These are phyloP conservation scores for Tetragonula carbonaria DNA, from an alignment of 2,888 invertebrate genomes.

Conservation along the genomic window DNA sequence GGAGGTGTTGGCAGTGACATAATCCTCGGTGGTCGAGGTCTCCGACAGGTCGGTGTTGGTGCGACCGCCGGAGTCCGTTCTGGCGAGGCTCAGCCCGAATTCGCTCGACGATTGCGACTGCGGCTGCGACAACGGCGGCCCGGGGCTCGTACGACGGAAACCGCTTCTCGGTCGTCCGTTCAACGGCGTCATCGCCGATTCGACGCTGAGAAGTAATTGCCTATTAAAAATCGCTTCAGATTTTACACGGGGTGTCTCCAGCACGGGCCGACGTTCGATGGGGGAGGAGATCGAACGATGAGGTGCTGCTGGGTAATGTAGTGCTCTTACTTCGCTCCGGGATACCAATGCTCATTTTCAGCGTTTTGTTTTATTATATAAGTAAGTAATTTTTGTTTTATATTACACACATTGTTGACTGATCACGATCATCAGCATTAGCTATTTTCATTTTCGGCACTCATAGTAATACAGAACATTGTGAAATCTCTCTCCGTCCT, in stretches of 20 bases:
- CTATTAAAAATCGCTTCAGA: conserved; percentile 50
- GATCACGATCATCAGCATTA: too few relatives aligned
- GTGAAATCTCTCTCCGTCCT: too few relatives aligned
- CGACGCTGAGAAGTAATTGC: conserved; percentile 82
- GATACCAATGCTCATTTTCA: neutral
- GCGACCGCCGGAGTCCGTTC: conserved; percentile 90
- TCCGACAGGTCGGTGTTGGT: conserved; percentile 93
- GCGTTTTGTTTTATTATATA: neutral
- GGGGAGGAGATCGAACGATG: conserved; percentile 15
- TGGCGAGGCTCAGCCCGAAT: conserved; percentile 86
- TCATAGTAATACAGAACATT: too few relatives aligned
- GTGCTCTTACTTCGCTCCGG: neutral
- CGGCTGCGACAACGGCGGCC: conserved; percentile 77
- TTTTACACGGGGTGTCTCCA: conserved; percentile 11
- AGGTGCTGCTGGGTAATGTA: neutral
- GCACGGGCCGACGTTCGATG: conserved; percentile 17
- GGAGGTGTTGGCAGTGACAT: conserved; percentile 91
- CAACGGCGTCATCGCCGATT: conserved; percentile 70
- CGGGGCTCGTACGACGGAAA: conserved; percentile 79
- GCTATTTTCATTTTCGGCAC: too few relatives aligned
- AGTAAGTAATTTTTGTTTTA: too few relatives aligned
- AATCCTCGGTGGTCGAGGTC: conserved; percentile 95
- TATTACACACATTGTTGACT: too few relatives aligned
- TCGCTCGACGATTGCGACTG: conserved; percentile 83
- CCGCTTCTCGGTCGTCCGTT: conserved; percentile 78